Percentiles rank a stretch among this genome's conserved stretches.
Evolutionary conservation across 2,888 invertebrate genomes (phyloP).

Genomic region (Cantharis rustica): DNA sequence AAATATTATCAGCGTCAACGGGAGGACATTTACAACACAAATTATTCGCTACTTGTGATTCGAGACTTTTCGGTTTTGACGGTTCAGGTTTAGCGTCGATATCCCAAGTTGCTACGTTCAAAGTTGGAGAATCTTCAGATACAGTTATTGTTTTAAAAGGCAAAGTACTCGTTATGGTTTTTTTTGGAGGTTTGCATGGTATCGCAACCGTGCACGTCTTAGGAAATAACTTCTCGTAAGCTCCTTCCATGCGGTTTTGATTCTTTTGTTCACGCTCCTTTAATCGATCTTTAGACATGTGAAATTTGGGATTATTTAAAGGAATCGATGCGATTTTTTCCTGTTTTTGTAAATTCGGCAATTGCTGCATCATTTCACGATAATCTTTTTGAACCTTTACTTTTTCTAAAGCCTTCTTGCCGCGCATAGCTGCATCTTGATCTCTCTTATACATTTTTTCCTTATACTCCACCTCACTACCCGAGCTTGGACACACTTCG

Average conservation of each 20-base stretch:
- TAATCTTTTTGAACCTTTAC: slow-evolving; percentile 59
- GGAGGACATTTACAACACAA: not conserved
- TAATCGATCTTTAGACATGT: slow-evolving; percentile 55
- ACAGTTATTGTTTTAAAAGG: slow-evolving; percentile 32
- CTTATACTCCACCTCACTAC: slow-evolving; percentile 42
- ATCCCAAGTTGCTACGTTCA: slow-evolving; percentile 38
- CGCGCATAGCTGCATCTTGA: slow-evolving; percentile 51
- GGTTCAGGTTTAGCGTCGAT: slow-evolving; percentile 4
- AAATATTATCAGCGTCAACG: not conserved
- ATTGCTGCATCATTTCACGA: slow-evolving; percentile 56
- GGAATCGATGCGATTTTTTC: slow-evolving; percentile 49
- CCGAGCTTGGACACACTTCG: slow-evolving; percentile 36
- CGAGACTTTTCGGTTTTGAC: not conserved
- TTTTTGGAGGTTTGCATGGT: slow-evolving; percentile 37
- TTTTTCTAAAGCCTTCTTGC: slow-evolving; percentile 58
- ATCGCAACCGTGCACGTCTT: slow-evolving; percentile 47
- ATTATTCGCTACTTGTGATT: not conserved
- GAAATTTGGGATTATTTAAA: slow-evolving; percentile 49
- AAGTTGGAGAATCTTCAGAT: slow-evolving; percentile 13
- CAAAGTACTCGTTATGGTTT: not conserved
- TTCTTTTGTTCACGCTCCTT: slow-evolving; percentile 54
- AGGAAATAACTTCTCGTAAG: slow-evolving; percentile 55
- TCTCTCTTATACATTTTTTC: slow-evolving; percentile 46
- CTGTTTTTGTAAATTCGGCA: slow-evolving; percentile 53
- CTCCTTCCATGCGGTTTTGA: slow-evolving; percentile 60